Base-by-base conservation (phyloP, 2,888 invertebrate genomes). In the Standfussiana lucernea region DNA sequence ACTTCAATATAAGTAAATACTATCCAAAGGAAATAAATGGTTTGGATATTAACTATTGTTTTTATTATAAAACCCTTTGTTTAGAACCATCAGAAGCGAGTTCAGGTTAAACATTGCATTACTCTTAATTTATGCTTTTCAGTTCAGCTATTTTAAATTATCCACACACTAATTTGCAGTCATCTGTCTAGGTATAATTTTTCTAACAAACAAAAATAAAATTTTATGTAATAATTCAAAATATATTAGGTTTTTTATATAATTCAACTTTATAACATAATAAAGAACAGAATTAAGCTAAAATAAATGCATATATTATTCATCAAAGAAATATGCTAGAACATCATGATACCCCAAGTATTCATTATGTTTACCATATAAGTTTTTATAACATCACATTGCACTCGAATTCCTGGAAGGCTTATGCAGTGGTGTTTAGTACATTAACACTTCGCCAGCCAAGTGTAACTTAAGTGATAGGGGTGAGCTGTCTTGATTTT, bases 21-120 rank as follows among this genome's bases (percentile, higher is more conserved):
- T 90, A 92, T 93, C 90, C 90, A 91, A 91, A 90, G 84, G 84
- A 79, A 90, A 94, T 93, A 94, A 93, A 94, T 77, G 66, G 86
- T 88, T 89, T 91, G 90, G 89, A 92, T 92, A 93, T 91, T 87
- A 86, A 82, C 45, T 73, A 84, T 84, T 77, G 78, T 75, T 87
- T 86, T 84, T 72, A 67, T 83, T 77, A 45, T 45, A 21, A 61
- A 53, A 66, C 21, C 70, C 62, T 80, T 68, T 64, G 40, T 40
- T 65, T 37, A 47, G 10, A 53, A 69, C 28, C 24, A 35, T 53
- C 13, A n/a, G 7, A 42, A 40, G 21, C 35, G 0, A 37, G 45
- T 37, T n/a, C 37, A 21, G 10, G 24, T 64, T 61, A 32, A 18
- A 18, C 21, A 64, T 32, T 64, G 42, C 24, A 24, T 59, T 45